phyloP scores from a whole-genome alignment of 2,113 vertebrate genomes.

The Cyphomyrus plagiostoma region DNA sequence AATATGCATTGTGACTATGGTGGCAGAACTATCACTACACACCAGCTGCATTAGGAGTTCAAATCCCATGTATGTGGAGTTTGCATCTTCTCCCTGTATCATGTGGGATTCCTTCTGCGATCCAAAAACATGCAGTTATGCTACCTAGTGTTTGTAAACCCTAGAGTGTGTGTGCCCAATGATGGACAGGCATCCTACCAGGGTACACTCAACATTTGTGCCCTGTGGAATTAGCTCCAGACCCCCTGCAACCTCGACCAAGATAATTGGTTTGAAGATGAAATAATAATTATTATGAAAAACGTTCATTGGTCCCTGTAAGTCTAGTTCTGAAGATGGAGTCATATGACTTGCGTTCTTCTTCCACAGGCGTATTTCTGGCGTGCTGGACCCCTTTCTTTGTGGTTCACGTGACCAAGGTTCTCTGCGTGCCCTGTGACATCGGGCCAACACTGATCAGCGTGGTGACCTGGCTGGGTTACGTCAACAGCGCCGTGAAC shows the following conservation, averaged over 20 bases:
- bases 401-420: conserved; percentile 62
- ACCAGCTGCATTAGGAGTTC: neutral
- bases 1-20: neutral
- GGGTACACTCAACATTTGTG: neutral
- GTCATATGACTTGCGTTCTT: neutral
- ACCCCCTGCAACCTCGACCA: neutral
- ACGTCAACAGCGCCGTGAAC: conserved; percentile 64
- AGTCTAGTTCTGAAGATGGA: neutral
- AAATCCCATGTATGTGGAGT: neutral
- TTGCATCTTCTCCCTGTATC: neutral
- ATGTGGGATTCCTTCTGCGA: neutral
- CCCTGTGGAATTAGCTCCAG: neutral
- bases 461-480: conserved; percentile 67
- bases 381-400: conserved; percentile 68
- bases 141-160: neutral
- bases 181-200: neutral
- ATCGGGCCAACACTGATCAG: conserved; percentile 57
- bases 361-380: conserved; percentile 58
- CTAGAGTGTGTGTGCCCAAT: neutral
- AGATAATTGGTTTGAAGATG: neutral
- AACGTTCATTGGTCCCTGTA: neutral
- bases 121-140: neutral
- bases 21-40: neutral
- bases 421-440: conserved; percentile 51
- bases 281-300: neutral